Conservation (phyloP, 2,888 invertebrate genomes). For the Lissocephala sabroskyi region DNA sequence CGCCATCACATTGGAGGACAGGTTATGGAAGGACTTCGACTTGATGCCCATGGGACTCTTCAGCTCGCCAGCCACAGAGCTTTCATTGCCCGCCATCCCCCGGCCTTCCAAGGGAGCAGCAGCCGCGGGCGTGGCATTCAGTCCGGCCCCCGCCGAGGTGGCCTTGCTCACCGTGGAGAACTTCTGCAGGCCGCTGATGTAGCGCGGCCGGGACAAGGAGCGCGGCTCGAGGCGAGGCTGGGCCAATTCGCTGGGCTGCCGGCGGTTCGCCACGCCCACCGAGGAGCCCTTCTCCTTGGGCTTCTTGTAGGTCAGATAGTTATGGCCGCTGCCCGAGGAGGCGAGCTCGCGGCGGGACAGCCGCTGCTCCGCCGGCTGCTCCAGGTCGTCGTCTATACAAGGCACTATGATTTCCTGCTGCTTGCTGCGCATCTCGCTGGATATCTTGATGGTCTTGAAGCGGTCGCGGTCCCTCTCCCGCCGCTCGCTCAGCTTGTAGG, state of each 20-base stretch:
- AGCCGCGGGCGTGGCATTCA: constrained; percentile 29
- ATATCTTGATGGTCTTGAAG: constrained; percentile 72
- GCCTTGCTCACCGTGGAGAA: constrained; percentile 65
- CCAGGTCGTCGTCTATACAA: constrained; percentile 67
- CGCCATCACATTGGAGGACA: constrained; percentile 52
- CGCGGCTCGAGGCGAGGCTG: constrained; percentile 39
- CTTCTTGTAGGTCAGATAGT: constrained; percentile 68
- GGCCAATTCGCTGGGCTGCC: not conserved
- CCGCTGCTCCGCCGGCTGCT: constrained; percentile 32
- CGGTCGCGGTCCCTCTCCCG: constrained; percentile 70
- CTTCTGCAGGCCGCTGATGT: constrained; percentile 67
- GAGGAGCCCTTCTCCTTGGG: constrained; percentile 56
- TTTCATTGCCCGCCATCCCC: no score
- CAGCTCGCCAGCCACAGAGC: constrained; percentile 36
- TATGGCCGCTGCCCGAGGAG: constrained; percentile 43
- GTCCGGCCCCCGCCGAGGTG: constrained; percentile 64
- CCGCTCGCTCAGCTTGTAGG: constrained; percentile 51
- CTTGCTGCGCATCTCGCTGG: constrained; percentile 52
- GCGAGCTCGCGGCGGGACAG: constrained; percentile 59
- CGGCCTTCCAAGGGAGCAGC: no score
- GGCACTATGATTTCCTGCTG: constrained; percentile 66
- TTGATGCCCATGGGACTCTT: constrained; percentile 72
- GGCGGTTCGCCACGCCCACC: constrained; percentile 10
- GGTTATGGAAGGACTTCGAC: constrained; percentile 72
- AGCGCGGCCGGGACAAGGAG: constrained; percentile 69